These are phyloP conservation scores for Gallinago solitaria DNA, from an alignment of 2,797 vertebrate genomes.

Conservation along the genomic window DNA sequence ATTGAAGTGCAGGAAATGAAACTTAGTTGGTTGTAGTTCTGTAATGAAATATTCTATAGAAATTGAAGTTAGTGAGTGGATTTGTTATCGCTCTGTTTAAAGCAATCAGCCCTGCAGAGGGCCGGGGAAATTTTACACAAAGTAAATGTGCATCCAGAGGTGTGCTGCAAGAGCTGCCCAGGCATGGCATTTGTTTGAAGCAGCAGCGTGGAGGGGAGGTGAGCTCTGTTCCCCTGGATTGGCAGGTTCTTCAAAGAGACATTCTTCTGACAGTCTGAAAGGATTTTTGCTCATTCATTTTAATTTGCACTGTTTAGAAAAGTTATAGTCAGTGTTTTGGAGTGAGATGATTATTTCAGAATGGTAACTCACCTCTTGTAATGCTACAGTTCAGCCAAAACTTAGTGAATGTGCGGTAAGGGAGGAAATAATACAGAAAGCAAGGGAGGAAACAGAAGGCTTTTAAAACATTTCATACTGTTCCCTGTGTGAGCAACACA, in stretches of 20 bases:
- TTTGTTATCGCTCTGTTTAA: not conserved
- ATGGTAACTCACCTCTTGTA: not conserved
- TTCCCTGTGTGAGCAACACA: not conserved
- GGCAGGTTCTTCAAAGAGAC: not conserved
- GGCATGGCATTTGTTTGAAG: not conserved
- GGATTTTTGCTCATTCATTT: not conserved
- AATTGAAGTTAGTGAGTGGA: not conserved
- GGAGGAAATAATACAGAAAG: not conserved
- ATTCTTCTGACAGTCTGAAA: not conserved
- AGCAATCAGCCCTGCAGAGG: not conserved
- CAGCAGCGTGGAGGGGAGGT: accelerated
- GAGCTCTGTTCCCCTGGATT: not conserved
- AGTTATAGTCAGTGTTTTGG: not conserved
- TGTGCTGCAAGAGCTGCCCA: not conserved
- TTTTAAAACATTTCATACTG: not conserved
- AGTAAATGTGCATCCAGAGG: not conserved
- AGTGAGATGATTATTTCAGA: not conserved
- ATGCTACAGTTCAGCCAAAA: not conserved
- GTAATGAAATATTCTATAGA: not conserved
- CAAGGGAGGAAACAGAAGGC: not conserved
- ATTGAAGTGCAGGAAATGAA: not conserved
- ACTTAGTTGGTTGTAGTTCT: not conserved
- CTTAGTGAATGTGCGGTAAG: not conserved
- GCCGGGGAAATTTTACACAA: not conserved
- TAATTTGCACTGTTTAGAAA: not conserved